Evolutionary conservation across 2,888 invertebrate genomes (phyloP).

Genomic region (Rugalucina vietnamica): DNA sequence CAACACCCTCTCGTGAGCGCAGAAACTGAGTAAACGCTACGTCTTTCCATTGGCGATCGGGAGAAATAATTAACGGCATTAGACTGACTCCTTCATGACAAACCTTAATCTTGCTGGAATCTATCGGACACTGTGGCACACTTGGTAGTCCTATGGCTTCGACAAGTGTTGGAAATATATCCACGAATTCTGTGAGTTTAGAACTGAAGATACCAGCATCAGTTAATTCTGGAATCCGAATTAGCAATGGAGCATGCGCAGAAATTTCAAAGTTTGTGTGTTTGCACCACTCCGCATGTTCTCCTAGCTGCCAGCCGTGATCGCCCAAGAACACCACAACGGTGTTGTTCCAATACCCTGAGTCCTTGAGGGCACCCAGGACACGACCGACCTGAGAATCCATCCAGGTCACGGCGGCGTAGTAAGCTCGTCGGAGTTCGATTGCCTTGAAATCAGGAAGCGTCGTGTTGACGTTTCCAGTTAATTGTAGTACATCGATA

Average conservation of each 20-base stretch:
- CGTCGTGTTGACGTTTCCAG: constrained; percentile 37
- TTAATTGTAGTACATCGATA: constrained; percentile 24
- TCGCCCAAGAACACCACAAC: constrained; percentile 67
- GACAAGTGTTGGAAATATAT: constrained; percentile 70
- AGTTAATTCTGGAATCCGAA: constrained; percentile 60
- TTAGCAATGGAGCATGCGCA: constrained; percentile 72
- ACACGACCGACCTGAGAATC: constrained; percentile 65
- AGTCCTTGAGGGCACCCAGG: constrained; percentile 54
- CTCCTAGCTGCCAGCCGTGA: constrained; percentile 67
- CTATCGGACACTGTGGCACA: constrained; percentile 48
- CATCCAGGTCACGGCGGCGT: constrained; percentile 53
- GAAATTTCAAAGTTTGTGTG: constrained; percentile 72
- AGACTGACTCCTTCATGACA: constrained; percentile 67
- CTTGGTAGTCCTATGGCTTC: constrained; percentile 62
- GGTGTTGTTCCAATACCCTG: constrained; percentile 56
- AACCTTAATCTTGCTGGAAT: constrained; percentile 39
- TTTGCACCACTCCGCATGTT: constrained; percentile 67
- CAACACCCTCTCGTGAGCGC: not conserved
- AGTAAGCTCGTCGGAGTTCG: constrained; percentile 64
- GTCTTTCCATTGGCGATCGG: constrained; percentile 34
- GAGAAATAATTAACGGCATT: constrained; percentile 53
- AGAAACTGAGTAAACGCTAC: constrained; percentile 62
- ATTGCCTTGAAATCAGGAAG: constrained; percentile 41
- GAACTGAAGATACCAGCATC: constrained; percentile 50
- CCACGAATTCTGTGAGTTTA: constrained; percentile 65